phyloP scores from a whole-genome alignment of 2,888 invertebrate genomes.

The Apodemia hepburni region DNA sequence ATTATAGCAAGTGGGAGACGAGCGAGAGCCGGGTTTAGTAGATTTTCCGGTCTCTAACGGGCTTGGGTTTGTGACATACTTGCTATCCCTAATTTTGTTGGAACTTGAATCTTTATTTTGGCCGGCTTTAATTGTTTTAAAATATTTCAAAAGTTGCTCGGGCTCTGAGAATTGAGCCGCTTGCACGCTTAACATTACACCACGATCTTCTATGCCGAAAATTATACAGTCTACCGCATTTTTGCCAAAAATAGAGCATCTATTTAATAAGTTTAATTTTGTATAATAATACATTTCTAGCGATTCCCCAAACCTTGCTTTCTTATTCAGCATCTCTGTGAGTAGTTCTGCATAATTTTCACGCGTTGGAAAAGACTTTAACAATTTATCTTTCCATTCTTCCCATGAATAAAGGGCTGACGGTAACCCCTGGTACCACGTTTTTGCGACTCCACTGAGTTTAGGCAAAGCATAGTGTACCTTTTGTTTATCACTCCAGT shows the following conservation, averaged over 20 bases:
- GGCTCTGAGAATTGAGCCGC: constrained; percentile 29
- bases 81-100: neutral
- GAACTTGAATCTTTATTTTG: neutral
- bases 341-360: constrained; percentile 3
- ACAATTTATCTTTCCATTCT: neutral
- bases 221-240: constrained; percentile 32
- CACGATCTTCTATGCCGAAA: constrained; percentile 30
- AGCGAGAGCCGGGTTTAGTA: too few species aligned
- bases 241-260: constrained; percentile 28
- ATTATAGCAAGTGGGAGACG: neutral
- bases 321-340: neutral
- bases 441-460: neutral
- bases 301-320: neutral
- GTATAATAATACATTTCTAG: constrained; percentile 26
- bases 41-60: neutral
- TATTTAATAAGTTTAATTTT: constrained; percentile 29
- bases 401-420: neutral
- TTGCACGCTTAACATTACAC: constrained; percentile 29
- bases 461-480: neutral
- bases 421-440: neutral
- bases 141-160: constrained; percentile 30
- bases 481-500: neutral
- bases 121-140: constrained; percentile 24
- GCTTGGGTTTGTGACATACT: neutral
- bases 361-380: neutral